These are phyloP conservation scores for Sclerodermus sp. DNA, from an alignment of 2,888 invertebrate species.

Conservation along the genomic window DNA sequence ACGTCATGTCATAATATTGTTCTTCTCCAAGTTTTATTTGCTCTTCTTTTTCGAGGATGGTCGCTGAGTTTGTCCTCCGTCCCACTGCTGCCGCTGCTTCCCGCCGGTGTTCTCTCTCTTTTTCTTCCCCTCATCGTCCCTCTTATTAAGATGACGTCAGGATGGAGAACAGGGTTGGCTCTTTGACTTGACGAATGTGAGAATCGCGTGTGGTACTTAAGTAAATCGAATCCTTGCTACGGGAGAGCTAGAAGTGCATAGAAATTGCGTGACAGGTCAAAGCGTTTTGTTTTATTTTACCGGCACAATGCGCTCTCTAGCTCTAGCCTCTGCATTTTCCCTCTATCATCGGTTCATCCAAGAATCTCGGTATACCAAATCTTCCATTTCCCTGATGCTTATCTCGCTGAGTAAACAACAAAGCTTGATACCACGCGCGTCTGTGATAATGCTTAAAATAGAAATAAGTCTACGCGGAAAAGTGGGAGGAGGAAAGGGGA, in stretches of 20 bases:
- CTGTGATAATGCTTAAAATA: no score
- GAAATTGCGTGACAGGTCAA: constrained; percentile 29
- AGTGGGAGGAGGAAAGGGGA: no score
- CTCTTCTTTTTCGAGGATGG: no score
- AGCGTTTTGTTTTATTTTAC: constrained; percentile 15
- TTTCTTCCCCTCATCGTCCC: constrained; percentile 12
- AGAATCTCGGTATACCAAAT: no score
- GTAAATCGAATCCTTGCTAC: constrained; percentile 25
- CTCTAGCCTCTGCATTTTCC: constrained; percentile 13
- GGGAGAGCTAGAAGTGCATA: constrained; percentile 14
- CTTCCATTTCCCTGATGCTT: no score
- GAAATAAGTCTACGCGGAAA: no score
- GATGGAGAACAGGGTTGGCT: constrained; percentile 23
- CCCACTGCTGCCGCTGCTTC: no score
- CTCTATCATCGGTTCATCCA: no score
- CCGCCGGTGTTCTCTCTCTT: no score
- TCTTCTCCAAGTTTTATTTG: background rate
- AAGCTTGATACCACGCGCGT: no score
- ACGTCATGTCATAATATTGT: background rate
- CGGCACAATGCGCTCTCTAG: constrained; percentile 1
- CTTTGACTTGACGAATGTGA: constrained; percentile 26
- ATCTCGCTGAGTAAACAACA: no score
- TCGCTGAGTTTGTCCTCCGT: no score
- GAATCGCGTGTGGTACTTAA: constrained; percentile 26
- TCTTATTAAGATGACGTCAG: constrained; percentile 29